phyloP scores from a whole-genome alignment of 30 jellyfish, hydroid and myxozoan genomes.

The Haliclystus octoradiatus region DNA sequence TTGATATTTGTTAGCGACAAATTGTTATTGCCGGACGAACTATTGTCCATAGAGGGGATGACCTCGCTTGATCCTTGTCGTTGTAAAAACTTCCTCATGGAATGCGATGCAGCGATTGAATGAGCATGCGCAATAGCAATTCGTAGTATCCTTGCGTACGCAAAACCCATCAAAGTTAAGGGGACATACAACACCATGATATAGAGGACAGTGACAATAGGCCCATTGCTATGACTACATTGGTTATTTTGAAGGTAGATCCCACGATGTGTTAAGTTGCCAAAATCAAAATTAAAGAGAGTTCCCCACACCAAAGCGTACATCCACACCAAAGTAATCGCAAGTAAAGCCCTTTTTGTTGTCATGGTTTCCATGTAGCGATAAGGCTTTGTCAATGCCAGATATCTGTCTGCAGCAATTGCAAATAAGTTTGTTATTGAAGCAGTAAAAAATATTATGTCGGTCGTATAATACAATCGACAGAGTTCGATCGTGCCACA shows the following conservation, averaged over 20 bases:
- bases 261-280: slow-evolving; percentile 12
- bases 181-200: slow-evolving; percentile 39
- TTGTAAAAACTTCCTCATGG: not conserved
- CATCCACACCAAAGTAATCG: slow-evolving; percentile 44
- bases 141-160: slow-evolving; percentile 41
- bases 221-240: slow-evolving; percentile 18
- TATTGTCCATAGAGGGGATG: slow-evolving; percentile 4
- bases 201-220: slow-evolving; percentile 7
- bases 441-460: slow-evolving; percentile 43
- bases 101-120: slow-evolving; percentile 24
- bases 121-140: slow-evolving; percentile 41
- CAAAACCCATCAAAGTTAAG: slow-evolving; percentile 35
- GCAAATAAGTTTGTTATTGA: slow-evolving; percentile 58
- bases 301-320: slow-evolving; percentile 27
- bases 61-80: not conserved
- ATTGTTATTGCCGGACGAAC: slow-evolving; percentile 13
- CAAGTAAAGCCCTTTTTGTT: slow-evolving; percentile 13
- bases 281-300: slow-evolving; percentile 20
- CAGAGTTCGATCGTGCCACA: slow-evolving; percentile 49
- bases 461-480: slow-evolving; percentile 35
- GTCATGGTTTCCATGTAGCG: slow-evolving; percentile 40
- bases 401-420: slow-evolving; percentile 64
- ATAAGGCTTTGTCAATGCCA: slow-evolving; percentile 61
- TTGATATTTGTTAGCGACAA: not conserved
- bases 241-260: not conserved